Percentiles rank a stretch among this genome's conserved stretches.
Evolutionary conservation across 2,113 vertebrate genomes (phyloP).

Genomic region (Notothenia coriiceps): DNA sequence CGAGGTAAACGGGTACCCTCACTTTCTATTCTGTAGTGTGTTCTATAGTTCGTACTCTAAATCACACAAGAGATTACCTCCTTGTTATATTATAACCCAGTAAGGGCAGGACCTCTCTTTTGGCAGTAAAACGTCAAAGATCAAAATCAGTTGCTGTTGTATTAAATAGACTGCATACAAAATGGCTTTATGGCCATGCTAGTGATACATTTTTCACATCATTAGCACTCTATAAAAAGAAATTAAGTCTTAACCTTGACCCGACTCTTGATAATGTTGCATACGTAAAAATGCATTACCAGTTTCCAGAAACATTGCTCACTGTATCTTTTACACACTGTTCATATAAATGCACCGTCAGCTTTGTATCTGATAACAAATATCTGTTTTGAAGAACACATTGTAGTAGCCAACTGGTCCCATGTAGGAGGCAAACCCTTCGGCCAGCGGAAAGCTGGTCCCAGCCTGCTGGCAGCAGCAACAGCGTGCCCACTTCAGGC

Average conservation of each 20-base stretch:
- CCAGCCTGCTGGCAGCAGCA: conserved; percentile 83
- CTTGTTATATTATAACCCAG: conserved; percentile 25
- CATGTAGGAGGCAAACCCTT: conserved; percentile 89
- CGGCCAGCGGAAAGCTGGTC: conserved; percentile 88
- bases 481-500: conserved; percentile 85
- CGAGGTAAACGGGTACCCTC: neutral
- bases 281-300: neutral
- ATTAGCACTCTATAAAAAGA: conserved; percentile 20
- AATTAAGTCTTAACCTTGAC: conserved; percentile 34
- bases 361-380: conserved; percentile 84
- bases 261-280: conserved; percentile 3
- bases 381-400: conserved; percentile 83
- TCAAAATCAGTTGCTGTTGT: conserved; percentile 25
- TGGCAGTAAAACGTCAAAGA: conserved; percentile 58
- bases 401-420: conserved; percentile 90
- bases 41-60: conserved; percentile 6
- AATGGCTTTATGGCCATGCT: conserved; percentile 23
- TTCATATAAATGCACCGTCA: conserved; percentile 76
- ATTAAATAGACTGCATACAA: conserved; percentile 29
- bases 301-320: conserved; percentile 30
- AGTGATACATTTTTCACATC: conserved; percentile 33
- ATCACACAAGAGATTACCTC: conserved; percentile 9
- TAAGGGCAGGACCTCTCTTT: conserved; percentile 23
- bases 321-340: conserved; percentile 59
- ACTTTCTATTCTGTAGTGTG: neutral